phyloP scores from a whole-genome alignment of 1,140 invertebrate species.

The Eumaeus atala region DNA sequence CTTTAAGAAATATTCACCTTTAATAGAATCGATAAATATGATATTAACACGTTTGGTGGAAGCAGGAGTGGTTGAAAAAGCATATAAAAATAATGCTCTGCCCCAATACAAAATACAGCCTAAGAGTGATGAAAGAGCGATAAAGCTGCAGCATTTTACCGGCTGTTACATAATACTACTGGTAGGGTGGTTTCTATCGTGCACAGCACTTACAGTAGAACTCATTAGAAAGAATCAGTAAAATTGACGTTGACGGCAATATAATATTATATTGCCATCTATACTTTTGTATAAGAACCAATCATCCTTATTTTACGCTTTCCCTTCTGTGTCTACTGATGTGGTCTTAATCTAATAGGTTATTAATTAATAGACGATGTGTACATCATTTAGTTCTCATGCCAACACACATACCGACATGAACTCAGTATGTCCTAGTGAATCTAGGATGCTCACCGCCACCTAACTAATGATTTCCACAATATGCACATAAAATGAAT shows the following conservation, averaged over 20 bases:
- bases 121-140: conserved; percentile 25
- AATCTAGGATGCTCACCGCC: too few species aligned
- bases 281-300: too few species aligned
- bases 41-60: conserved; percentile 38
- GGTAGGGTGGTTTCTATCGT: conserved; percentile 40
- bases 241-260: background rate
- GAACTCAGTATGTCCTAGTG: too few species aligned
- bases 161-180: conserved; percentile 47
- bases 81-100: conserved; percentile 38
- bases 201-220: conserved; percentile 41
- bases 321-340: too few species aligned
- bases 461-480: too few species aligned
- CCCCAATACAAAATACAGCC: conserved; percentile 10
- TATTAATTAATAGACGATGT: too few species aligned
- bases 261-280: too few species aligned
- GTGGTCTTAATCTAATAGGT: too few species aligned
- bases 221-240: conserved; percentile 25
- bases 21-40: conserved; percentile 33
- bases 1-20: conserved; percentile 55
- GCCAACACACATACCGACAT: too few species aligned
- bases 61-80: conserved; percentile 39
- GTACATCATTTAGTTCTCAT: too few species aligned
- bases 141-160: conserved; percentile 42
- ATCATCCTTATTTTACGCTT: too few species aligned
- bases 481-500: too few species aligned